A percentile compares a stretch with the other conserved stretches of the same genome.
Evolutionary conservation across 2,888 invertebrate genomes (phyloP).

Genomic region (Drosophila pseudotalamancana): DNA sequence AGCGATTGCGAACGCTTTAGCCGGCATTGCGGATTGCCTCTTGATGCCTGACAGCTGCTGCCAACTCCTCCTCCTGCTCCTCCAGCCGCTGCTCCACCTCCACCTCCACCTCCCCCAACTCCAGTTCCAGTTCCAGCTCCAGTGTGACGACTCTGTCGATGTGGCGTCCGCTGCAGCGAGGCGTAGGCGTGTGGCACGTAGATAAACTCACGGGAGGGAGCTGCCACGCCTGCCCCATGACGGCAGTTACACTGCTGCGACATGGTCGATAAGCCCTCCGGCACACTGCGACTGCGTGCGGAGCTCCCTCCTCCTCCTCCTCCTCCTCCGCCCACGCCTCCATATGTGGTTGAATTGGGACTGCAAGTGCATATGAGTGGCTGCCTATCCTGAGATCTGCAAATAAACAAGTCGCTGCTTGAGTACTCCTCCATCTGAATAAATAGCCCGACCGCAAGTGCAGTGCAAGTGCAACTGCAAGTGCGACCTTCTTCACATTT

Average conservation of each 20-base stretch:
- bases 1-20: slow-evolving; percentile 82
- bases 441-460: slow-evolving; percentile 42
- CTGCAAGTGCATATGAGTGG: slow-evolving; percentile 64
- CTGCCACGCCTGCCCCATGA: slow-evolving; percentile 49
- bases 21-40: slow-evolving; percentile 64
- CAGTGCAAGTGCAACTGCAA: no score
- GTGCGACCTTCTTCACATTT: slow-evolving; percentile 17
- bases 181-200: slow-evolving; percentile 86
- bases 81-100: background rate
- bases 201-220: slow-evolving; percentile 74
- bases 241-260: slow-evolving; percentile 83
- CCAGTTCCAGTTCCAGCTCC: no score
- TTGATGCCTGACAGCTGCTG: slow-evolving; percentile 35
- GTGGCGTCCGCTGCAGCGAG: slow-evolving; percentile 64
- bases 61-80: slow-evolving; percentile 9
- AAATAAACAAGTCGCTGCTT: slow-evolving; percentile 22
- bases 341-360: slow-evolving; percentile 51
- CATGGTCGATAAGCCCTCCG: slow-evolving; percentile 83
- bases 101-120: background rate
- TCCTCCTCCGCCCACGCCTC: slow-evolving; percentile 4
- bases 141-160: slow-evolving; percentile 48
- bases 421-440: slow-evolving; percentile 11
- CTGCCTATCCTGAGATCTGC: slow-evolving; percentile 64
- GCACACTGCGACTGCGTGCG: slow-evolving; percentile 83
- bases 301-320: slow-evolving; percentile 57